Conservation (phyloP, 2,888 invertebrate species). For the Geotrupes spiniger region DNA sequence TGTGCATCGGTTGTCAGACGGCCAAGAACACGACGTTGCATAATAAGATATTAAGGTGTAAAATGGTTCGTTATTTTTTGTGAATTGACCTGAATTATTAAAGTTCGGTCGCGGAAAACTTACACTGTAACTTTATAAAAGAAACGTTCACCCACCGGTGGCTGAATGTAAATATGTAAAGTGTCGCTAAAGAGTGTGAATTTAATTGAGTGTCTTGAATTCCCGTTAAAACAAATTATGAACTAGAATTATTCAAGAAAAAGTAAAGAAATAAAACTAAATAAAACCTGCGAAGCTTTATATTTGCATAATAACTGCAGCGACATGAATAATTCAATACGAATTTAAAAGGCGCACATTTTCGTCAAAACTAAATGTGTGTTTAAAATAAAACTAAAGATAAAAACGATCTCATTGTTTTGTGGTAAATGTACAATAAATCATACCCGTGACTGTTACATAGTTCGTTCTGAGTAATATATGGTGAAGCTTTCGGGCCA, state of each 20-base stretch:
- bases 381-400: background rate
- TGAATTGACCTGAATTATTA: too few species aligned
- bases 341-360: constrained; percentile 1
- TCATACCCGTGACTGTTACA: too few species aligned
- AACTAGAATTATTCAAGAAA: background rate
- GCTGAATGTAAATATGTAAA: constrained; percentile 2
- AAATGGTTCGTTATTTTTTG: too few species aligned
- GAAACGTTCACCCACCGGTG: background rate
- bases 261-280: background rate
- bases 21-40: too few species aligned
- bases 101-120: too few species aligned
- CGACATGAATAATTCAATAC: constrained; percentile 10
- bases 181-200: too few species aligned
- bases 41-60: too few species aligned
- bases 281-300: constrained; percentile 1
- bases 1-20: too few species aligned
- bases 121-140: too few species aligned
- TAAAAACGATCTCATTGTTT: background rate
- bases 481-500: background rate
- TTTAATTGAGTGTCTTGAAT: too few species aligned
- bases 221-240: background rate
- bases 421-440: too few species aligned
- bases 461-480: background rate
- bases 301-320: constrained; percentile 10
- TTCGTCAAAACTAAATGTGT: background rate